Base-by-base conservation (phyloP, 2,113 vertebrate genomes). In the Phoxinus phoxinus region DNA sequence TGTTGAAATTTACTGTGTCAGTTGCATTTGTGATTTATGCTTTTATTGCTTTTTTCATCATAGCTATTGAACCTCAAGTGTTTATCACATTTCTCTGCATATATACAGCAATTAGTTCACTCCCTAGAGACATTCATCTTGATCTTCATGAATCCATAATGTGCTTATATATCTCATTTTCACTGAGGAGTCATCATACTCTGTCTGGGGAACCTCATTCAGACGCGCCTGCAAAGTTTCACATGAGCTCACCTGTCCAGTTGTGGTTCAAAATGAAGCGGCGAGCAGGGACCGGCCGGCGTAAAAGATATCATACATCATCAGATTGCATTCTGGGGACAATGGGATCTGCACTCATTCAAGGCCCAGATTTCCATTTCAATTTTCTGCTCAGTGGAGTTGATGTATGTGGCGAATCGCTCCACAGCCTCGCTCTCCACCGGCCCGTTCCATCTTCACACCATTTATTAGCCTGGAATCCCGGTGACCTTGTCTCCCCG, bases 311-410 rank as follows among this genome's bases (percentile, higher is more conserved):
- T 94, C 92, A 94, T 94, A 91, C 93, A 93, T 94, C 91, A 94
- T 94, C 87, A 93, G 89, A 92, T 91, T 87, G 91, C 90, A 91
- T 93, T 92, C 92, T 86, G 90, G 87, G 91, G 92, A 94, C 93
- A 94, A 93, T 93, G 92, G 93, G 86, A 94, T 92, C 89, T 85
- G 51, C 90, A 88, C 89, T 94, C 91, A 90, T 93, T 94, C 94
- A 95, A 95, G 94, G 94, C 91, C 93, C 89, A 87, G 92, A 95
- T 94, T 94, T 95, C 94, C 94, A 95, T 95, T 95, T 94, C 92
- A 94, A 95, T 95, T 93, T 95, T 94, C 93, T 95, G 93, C 93
- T 94, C 93, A 94, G 90, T 92, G 90, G 93, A 93, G 89, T 95
- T 95, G 94, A 95, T 94, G 93, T 94, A 94, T 95, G 94, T 94